Evolutionary conservation across 2,797 vertebrate species (phyloP), one percentile per base, ranked within the genome.

Genomic region (Hippopotamyrus pictus): DNA sequence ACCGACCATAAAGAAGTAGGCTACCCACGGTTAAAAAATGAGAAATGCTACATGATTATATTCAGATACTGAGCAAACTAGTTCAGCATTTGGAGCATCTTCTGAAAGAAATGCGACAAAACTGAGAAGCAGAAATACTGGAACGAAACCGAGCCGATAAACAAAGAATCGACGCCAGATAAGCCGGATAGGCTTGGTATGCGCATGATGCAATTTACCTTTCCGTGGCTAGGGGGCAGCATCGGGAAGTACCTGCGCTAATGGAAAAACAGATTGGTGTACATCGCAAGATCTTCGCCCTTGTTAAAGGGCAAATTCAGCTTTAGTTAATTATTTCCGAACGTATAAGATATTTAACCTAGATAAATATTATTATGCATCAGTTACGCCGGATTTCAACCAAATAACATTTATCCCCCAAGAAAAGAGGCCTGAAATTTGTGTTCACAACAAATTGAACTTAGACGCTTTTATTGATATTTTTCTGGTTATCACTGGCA

Each of bases 221-320:
- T 90, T 91, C 91, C 91, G 88, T 94, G 92, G 90, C 94, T 95
- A 93, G 95, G 93, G 92, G 95, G 93, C 95, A 94, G 92, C 91
- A 93, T 90, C 93, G 94, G 93, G 94, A 33, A 62, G 73, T 69
- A 44, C 79, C 87, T 69, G 37, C n/a, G 54, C 89, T 44, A 41
- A n/a, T 76, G 53, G 76, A 14, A 3, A 3, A 90, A 53, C 90
- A 91, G 91, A 90, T 90, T 90, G 90, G 92, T 91, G 89, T 87
- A 88, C 84, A 46, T n/a, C 46, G 51, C 89, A 88, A 89, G 91
- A 89, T 90, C 44, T 22, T 65, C 29, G 33, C 33, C 54, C 54
- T 65, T 88, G 11, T 46, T 87, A 57, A 54, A 87, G 85, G 85
- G 53, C 85, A 59, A 87, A 87, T 14, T 33, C 50, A 8, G 46